Base-by-base conservation (phyloP, 2,113 vertebrate species). In the Aspiorhynchus laticeps region DNA sequence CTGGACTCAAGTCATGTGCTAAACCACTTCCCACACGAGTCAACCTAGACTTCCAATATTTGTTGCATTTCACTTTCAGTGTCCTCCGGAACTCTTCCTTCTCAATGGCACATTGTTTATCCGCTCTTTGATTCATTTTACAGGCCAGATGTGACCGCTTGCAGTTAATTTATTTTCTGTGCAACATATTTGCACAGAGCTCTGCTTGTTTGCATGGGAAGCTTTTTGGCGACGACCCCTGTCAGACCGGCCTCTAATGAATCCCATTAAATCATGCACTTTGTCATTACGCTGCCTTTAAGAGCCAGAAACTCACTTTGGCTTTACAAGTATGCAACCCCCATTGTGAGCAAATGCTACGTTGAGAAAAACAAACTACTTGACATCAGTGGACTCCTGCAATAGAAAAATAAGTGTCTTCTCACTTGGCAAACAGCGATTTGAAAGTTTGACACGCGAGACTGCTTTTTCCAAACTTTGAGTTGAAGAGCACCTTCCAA, bases 71-170 rank as follows among this genome's bases (percentile, higher is more conserved):
- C 56, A 9, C 69, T 77, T 83, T 51, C 21, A 51, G 80, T 71
- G 81, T 83, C 81, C 81, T 51, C 81, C 43, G 51, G 4, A 83
- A 53, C 65, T 71, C 81, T 51, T 83, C 28, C 63, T 71, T 48
- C 63, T 83, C 81, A 83, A 83, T 71, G 63, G 63, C 81, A 71
- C 43, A 33, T 83, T 83, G 65, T 63, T 78, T 69, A 51, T 83
- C 38, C 4, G 7, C 53, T 83, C 53, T 75, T 77, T 84, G 80
- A 71, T 86, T 80, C 59, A 80, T 77, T 88, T 84, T 59, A 84
- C 36, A 74, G 11, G 75, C 85, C 88, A 88, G 85, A 88, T 87
- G 85, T 88, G 65, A 88, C 36, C 33, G 31, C 77, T 88, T 88
- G 73, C 80, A 79, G 78, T 81, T 86, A 59, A 83, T 86, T 88